A percentile compares a stretch with the other conserved stretches of the same genome.
These are phyloP conservation scores for Mycteria americana DNA, from an alignment of 2,797 vertebrate species.

Conservation along the genomic window DNA sequence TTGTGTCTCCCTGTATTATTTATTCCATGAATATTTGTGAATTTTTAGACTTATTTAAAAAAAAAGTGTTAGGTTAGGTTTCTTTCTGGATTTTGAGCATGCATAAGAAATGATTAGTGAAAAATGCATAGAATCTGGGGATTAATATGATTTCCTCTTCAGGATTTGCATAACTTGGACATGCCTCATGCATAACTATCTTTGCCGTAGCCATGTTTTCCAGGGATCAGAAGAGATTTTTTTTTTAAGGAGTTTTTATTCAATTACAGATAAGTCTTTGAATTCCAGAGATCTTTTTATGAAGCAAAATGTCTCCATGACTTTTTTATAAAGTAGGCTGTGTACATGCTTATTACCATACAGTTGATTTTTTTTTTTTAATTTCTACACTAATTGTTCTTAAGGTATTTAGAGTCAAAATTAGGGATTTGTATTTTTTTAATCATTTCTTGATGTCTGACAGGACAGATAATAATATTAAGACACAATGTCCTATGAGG, in stretches of 20 bases:
- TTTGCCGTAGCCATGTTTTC: not conserved
- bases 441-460: not conserved
- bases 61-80: not conserved
- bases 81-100: not conserved
- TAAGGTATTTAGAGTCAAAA: not conserved
- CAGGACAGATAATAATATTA: not conserved
- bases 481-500: not conserved
- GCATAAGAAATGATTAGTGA: not conserved
- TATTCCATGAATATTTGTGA: not conserved
- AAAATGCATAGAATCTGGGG: not conserved
- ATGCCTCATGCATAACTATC: not conserved
- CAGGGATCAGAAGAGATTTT: not conserved
- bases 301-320: not conserved
- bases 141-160: not conserved
- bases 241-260: not conserved
- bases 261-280: not conserved
- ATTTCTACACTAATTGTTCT: not conserved
- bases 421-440: not conserved
- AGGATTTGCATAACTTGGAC: constrained; percentile 8
- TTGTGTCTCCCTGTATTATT: not conserved
- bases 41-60: not conserved
- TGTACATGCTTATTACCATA: not conserved
- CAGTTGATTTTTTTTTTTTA: not conserved
- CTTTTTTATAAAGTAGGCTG: not conserved
- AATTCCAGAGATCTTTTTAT: not conserved